These are phyloP conservation scores for Hyppa rectilinea DNA, from an alignment of 2,888 invertebrate genomes.

Conservation along the genomic window DNA sequence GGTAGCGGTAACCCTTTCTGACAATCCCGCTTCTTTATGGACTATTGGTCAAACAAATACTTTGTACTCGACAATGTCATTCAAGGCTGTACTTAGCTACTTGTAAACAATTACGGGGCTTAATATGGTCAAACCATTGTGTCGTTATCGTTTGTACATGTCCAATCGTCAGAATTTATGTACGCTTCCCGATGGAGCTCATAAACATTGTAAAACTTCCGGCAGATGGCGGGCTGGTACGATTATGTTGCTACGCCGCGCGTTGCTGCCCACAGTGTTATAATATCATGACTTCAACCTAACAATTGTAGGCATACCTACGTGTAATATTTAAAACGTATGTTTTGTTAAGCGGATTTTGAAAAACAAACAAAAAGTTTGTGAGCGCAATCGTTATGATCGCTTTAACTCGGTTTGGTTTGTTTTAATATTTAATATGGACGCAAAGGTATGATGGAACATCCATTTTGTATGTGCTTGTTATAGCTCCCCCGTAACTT, in stretches of 20 bases:
- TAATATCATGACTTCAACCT: constrained; percentile 70
- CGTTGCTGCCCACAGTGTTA: constrained; percentile 60
- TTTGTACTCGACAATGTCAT: constrained; percentile 8
- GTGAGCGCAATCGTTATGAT: constrained; percentile 65
- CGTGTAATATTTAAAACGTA: constrained; percentile 76
- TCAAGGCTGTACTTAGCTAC: constrained; percentile 38
- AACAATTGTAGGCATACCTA: constrained; percentile 75
- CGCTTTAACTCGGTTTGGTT: constrained; percentile 67
- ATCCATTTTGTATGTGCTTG: constrained; percentile 59
- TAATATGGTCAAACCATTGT: constrained; percentile 80
- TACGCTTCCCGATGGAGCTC: constrained; percentile 87
- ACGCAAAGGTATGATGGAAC: constrained; percentile 60
- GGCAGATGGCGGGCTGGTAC: constrained; percentile 85
- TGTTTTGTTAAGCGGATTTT: constrained; percentile 76
- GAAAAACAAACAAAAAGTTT: constrained; percentile 70
- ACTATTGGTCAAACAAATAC: constrained; percentile 16
- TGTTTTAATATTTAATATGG: constrained; percentile 65
- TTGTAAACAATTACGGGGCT: constrained; percentile 76
- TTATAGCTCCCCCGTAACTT: constrained; percentile 51
- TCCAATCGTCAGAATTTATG: constrained; percentile 87
- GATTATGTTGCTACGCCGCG: constrained; percentile 79
- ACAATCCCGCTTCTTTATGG: too few relatives aligned
- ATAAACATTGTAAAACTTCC: constrained; percentile 90
- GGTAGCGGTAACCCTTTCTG: too few relatives aligned
- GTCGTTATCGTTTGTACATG: constrained; percentile 80